Percentiles rank a stretch among this genome's conserved stretches.
Evolutionary conservation across 1,140 invertebrate genomes (phyloP).

Genomic region (Pemphigus obesinymphae): DNA sequence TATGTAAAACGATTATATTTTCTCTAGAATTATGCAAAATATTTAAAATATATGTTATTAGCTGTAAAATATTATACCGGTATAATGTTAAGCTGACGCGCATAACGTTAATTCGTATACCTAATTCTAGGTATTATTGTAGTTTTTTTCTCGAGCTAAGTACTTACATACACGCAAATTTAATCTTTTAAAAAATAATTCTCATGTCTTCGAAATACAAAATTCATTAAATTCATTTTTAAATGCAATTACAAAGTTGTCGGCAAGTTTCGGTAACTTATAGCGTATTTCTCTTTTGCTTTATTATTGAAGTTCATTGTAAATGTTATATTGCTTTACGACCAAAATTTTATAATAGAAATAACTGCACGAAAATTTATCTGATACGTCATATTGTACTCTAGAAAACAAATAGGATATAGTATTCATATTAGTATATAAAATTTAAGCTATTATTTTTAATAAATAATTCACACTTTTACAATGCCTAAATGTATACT

Average conservation of each 20-base stretch:
- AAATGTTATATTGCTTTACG: neutral
- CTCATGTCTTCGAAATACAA: neutral
- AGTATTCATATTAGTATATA: neutral
- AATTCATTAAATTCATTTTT: neutral
- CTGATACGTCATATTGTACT: neutral
- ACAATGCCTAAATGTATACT: neutral
- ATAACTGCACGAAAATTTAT: neutral
- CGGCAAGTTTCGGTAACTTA: neutral
- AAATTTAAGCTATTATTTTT: neutral
- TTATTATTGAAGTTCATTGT: neutral
- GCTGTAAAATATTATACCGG: too few species aligned
- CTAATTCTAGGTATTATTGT: neutral
- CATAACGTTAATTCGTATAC: too few species aligned
- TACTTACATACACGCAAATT: neutral
- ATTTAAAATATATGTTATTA: too few species aligned
- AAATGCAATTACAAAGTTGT: constrained; percentile 1
- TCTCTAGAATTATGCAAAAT: too few species aligned
- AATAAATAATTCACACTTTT: neutral
- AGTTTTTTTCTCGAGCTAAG: neutral
- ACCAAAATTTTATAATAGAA: neutral
- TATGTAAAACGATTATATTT: neutral
- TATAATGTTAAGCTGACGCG: too few species aligned
- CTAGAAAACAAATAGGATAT: neutral
- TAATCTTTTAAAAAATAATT: neutral
- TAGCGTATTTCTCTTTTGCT: neutral